Evolutionary conservation across 2,888 invertebrate genomes (phyloP), one percentile per base, ranked within the genome.

Genomic region (Epiblema foenella): DNA sequence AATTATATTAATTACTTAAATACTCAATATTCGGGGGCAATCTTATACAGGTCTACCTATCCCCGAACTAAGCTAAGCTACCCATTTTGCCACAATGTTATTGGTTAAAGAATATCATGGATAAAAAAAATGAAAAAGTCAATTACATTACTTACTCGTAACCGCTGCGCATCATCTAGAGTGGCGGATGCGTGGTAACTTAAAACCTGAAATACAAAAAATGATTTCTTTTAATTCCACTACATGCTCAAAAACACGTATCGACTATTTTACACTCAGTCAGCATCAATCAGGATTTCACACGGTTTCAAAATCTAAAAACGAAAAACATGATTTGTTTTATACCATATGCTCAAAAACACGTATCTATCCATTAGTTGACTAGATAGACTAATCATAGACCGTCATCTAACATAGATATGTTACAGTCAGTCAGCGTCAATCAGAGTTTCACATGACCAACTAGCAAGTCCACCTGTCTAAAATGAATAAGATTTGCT

Each of bases 151-250:
- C 95, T 95, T 94, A 97, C 97, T 94, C 96, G 95, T 86, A 99
- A 94, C 88, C 95, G 95, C 85, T 96, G 95, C 67, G 98, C 98
- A 90, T 99, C 98, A 84, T 98, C 98, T 78, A 96, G 87, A 73
- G 97, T 96, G 70, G 98, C 98, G 42, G 98, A 97, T 68, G 98
- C 98, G 91, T 99, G 99, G 94, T 98, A 99, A 88, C 98, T 98
- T 81, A 99, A 94, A 77, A 95, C 95, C 94, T 94, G 91, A 56
- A 91, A 87, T 73, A 4, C 56, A 29, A 59, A 29, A 59, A 42
- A 59, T 52, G 37, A 20, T 24, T 24, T 24, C 1, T 24, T 24
- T 24, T 24, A 24, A 24, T 1, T 24, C 1, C 24, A 24, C 15
- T n/a, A n/a, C n/a, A n/a, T n/a, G n/a, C n/a, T n/a, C n/a, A n/a